Conservation (phyloP, 2,113 vertebrate genomes). For the Macquaria ambigua region DNA sequence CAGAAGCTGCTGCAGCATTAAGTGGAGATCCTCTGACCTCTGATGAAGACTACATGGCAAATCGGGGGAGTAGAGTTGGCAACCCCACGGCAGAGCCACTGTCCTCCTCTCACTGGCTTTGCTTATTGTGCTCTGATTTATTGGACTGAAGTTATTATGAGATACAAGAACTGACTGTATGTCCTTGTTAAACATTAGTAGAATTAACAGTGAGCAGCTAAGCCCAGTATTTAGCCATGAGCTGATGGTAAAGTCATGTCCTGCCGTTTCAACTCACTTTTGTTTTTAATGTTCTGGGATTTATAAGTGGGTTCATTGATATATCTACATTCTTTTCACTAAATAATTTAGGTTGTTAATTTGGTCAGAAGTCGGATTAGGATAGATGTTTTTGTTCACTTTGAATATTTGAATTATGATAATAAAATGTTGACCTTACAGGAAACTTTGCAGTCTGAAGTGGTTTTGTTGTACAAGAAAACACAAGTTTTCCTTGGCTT, state of each 20-base stretch:
- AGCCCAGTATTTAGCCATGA: not conserved
- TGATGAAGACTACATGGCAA: conserved; percentile 38
- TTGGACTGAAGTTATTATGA: conserved; percentile 15
- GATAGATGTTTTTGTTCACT: conserved; percentile 19
- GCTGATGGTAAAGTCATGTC: not conserved
- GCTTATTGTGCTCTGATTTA: conserved; percentile 31
- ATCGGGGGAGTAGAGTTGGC: conserved; percentile 33
- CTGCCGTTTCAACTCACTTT: not conserved
- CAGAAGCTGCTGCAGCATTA: conserved; percentile 42
- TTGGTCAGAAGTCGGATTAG: not conserved
- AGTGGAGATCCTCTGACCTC: conserved; percentile 30
- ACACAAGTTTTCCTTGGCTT: not conserved
- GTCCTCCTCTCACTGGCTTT: conserved; percentile 14
- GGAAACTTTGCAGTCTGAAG: conserved; percentile 4
- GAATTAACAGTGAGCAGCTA: conserved; percentile 1
- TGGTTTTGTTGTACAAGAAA: conserved; percentile 16
- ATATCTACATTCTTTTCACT: not conserved
- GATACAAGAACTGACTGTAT: conserved; percentile 20
- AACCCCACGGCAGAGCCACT: conserved; percentile 2
- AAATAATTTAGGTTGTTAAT: conserved; percentile 5
- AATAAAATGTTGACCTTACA: conserved; percentile 62
- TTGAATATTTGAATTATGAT: conserved; percentile 39
- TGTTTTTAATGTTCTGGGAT: conserved; percentile 22
- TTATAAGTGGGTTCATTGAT: conserved; percentile 6
- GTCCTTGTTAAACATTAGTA: conserved; percentile 7